These are phyloP conservation scores for Ectropis crepuscularia DNA, from an alignment of 2,888 invertebrate genomes.

Conservation along the genomic window DNA sequence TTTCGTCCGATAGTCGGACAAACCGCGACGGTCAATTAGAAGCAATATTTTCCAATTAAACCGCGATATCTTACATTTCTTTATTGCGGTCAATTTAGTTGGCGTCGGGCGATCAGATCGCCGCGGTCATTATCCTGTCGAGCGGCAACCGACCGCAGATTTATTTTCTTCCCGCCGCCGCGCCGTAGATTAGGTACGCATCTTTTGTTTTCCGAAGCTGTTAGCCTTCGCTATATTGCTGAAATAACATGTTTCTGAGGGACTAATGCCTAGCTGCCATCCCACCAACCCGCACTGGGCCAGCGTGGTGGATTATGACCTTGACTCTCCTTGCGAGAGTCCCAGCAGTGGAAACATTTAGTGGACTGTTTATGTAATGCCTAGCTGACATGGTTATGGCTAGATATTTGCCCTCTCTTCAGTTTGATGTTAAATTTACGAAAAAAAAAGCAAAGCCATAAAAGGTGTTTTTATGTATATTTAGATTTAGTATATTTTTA, in stretches of 20 bases:
- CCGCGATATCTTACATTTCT: constrained; percentile 16
- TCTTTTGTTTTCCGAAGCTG: constrained; percentile 22
- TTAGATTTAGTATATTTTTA: too few relatives aligned
- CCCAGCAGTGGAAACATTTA: too few relatives aligned
- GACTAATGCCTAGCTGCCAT: too few relatives aligned
- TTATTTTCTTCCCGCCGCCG: constrained; percentile 24
- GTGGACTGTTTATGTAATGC: too few relatives aligned
- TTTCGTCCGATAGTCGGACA: too few relatives aligned
- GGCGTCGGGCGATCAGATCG: constrained; percentile 17
- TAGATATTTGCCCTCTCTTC: too few relatives aligned
- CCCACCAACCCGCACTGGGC: neutral
- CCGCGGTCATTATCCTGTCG: constrained; percentile 26
- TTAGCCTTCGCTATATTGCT: constrained; percentile 17
- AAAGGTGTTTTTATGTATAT: too few relatives aligned
- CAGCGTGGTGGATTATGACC: too few relatives aligned
- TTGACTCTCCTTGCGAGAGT: too few relatives aligned
- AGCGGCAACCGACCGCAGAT: constrained; percentile 28
- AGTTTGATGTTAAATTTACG: too few relatives aligned
- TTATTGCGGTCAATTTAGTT: constrained; percentile 19
- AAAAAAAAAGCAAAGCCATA: too few relatives aligned
- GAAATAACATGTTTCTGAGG: constrained; percentile 2
- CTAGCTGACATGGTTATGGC: too few relatives aligned
- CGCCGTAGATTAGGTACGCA: constrained; percentile 19
- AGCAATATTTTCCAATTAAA: constrained; percentile 33
- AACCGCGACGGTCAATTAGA: neutral